Base-by-base conservation (phyloP, 2,888 invertebrate genomes). In the Serripes groenlandicus region DNA sequence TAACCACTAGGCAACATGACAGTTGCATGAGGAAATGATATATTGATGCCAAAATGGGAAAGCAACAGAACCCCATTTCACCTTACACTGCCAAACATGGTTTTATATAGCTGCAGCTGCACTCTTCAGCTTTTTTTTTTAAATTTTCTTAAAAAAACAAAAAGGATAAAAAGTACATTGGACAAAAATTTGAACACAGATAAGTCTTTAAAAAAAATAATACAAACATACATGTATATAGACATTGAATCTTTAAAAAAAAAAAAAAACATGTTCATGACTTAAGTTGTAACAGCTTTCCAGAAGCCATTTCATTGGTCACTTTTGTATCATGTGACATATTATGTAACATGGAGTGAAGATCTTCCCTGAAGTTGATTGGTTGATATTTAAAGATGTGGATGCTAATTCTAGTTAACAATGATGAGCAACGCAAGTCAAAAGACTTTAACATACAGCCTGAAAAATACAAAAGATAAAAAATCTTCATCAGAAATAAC, bases 361-460 rank as follows among this genome's bases (percentile, higher is more conserved):
- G 68, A 64, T 80, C 73, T 81, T 84, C 86, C 86, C 84, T 84
- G 84, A 86, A 86, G 81, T 84, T 86, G 86, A 86, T 86, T 86
- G 86, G 86, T 73, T 84, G 86, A 75, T 76, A 83, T 77, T 77
- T 75, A 76, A 71, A 83, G 78, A 83, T 75, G 84, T 30, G n/a
- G 66, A 66, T 66, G 34, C 66, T 66, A 66, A 37, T 23, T 35
- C 66, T 66, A 66, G 37, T 34, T 66, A 66, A 66, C 66, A 66
- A 75, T 71, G 83, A 86, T 86, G 86, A 86, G 86, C 86, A 86
- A 86, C 81, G 70, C 56, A 76, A 76, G 81, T 64, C 78, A 60
- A 71, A 69, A 73, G 78, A 75, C 58, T 60, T 58, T 18, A 37
- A 72, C 68, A 81, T 56, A 75, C 69, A 71, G 54, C 71, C 78